Base-by-base conservation (phyloP, 2,113 vertebrate species). In the Patagioenas fasciata region DNA sequence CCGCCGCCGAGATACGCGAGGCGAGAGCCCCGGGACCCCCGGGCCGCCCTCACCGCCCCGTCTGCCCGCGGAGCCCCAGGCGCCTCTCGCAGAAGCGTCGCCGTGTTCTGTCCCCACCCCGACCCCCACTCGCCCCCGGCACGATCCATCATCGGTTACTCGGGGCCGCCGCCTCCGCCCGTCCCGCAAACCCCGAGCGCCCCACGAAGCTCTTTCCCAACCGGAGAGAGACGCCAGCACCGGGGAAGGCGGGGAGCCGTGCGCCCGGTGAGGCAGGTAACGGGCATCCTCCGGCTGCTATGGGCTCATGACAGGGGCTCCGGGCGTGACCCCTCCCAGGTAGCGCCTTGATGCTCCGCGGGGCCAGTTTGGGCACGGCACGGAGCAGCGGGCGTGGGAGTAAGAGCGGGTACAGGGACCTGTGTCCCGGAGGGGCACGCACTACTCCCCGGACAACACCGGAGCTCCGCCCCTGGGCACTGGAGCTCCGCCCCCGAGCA, bases 61-160 rank as follows among this genome's bases (percentile, higher is more conserved):
- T 62, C 93, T 85, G 42, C 42, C 42, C 42, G 42, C 42, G 16
- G 42, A 44, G 42, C 11, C 90, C 99, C 91, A 99, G 99, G 92
- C 98, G 98, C 5, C 86, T 98, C 86, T 97, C 98, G 98, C 98
- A 99, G 94, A 99, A 98, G 92, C 97, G 97, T 85, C 97, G 98
- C 90, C 98, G 98, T 50, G 98, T 98, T 21, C 98, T 50, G 48
- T 24, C 21, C 38, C 69, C 26, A 12, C 31, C 28, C n/a, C 26
- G 8, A 5, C 25, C 62, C 26, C 18, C 21, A 25, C 40, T 12
- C 10, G 9, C 6, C 10, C 50, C 16, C 34, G 48, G 48, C 48
- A 50, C 48, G 20, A 50, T 23, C 48, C 48, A 13, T 50, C 48
- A 24, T 16, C 42, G 16, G 42, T 44, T 44, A 16, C 42, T 44